Base-by-base conservation (phyloP, 2,797 vertebrate genomes). In the Aplochiton taeniatus region DNA sequence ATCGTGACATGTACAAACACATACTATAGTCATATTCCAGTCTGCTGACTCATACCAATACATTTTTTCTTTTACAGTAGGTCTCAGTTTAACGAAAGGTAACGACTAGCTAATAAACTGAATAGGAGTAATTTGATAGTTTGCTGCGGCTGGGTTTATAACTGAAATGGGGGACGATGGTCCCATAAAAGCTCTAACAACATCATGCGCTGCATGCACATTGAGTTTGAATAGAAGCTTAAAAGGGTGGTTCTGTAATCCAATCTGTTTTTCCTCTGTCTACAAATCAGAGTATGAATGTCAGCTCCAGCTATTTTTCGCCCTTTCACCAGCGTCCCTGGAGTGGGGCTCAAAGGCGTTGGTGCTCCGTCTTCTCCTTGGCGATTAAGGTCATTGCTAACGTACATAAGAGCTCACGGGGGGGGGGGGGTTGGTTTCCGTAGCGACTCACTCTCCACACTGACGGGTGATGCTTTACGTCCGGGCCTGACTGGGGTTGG, bases 401-500 rank as follows among this genome's bases (percentile, higher is more conserved):
- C 65, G 16, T 57, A 52, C 65, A 58, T 73, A 68, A 50, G 70
- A 66, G 71, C 61, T 52, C 59, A 31, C 62, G 57, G 66, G 70
- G 62, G 14, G 14, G 14, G 14, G 45, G 57, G 41, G 56, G 41
- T 17, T 9, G 68, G 70, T 50, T 68, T 63, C 66, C 63, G 63
- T 58, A 54, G 59, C 44, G 16, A 71, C 81, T 80, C 49, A 69
- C 81, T 80, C 49, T 73, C 76, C 78, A 72, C 61, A 69, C 79
- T 83, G 75, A 70, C 75, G 73, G 77, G 52, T 62, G 66, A 75
- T 78, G 66, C 69, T 83, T 83, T 70, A 67, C 78, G 69, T 69
- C 16, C 17, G 31, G 31, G 31, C 31, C 6, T 31, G 31, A 6
- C 31, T 31, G 2, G 31, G 31, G 3, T 31, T 31, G 31, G 31